A percentile compares a stretch with the other conserved stretches of the same genome.
These are phyloP conservation scores for Erpetoichthys calabaricus DNA, from an alignment of 2,797 vertebrate genomes.

Conservation along the genomic window DNA sequence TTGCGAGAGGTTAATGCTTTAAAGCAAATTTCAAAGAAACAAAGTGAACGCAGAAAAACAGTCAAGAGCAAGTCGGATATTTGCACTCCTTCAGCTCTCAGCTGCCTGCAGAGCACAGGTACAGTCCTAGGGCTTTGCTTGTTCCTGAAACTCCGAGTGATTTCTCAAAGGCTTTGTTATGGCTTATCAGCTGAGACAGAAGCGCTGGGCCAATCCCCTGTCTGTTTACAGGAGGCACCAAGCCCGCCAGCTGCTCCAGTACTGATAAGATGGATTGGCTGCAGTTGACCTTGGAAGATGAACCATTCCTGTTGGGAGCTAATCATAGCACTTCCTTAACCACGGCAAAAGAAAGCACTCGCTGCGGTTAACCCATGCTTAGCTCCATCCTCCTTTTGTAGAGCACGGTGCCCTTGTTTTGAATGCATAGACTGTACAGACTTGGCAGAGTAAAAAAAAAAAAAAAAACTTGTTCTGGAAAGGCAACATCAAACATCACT, in stretches of 20 bases:
- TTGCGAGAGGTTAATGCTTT: too few species aligned
- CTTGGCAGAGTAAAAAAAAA: too few species aligned
- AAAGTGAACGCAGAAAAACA: too few species aligned
- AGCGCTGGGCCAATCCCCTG: conserved; percentile 12
- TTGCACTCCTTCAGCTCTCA: too few species aligned
- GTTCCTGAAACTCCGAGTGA: neutral
- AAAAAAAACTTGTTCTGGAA: too few species aligned
- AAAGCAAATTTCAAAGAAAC: too few species aligned
- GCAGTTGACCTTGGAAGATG: conserved; percentile 32
- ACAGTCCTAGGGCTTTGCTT: neutral
- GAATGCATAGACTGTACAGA: too few species aligned
- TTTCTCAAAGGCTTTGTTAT: conserved; percentile 9
- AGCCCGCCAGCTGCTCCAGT: conserved; percentile 25
- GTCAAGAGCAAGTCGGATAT: too few species aligned
- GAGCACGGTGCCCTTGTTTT: too few species aligned
- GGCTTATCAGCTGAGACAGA: conserved; percentile 15
- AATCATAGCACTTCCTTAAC: conserved; percentile 33
- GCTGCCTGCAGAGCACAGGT: too few species aligned
- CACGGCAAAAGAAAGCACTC: conserved; percentile 9
- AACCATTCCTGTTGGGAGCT: conserved; percentile 30
- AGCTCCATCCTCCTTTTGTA: conserved; percentile 3
- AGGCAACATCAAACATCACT: too few species aligned
- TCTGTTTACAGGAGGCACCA: conserved; percentile 19
- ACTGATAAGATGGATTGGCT: conserved; percentile 27
- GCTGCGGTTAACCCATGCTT: conserved; percentile 2